phyloP scores from a whole-genome alignment of 37 sponge, comb jelly and placozoan genomes.

The Oscarella lobularis region DNA sequence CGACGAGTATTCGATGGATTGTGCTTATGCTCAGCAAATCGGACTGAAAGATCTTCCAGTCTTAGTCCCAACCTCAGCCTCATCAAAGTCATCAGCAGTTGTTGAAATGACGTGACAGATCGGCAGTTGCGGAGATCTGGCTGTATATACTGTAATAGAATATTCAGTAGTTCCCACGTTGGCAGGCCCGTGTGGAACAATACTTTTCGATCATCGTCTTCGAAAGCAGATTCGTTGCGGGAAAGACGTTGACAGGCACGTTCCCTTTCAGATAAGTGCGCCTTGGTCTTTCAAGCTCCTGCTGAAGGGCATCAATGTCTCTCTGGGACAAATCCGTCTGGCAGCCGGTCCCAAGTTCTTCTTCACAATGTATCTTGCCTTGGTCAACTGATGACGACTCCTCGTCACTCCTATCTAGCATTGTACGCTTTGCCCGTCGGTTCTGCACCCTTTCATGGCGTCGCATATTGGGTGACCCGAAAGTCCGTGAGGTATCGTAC shows the following conservation, averaged over 20 bases:
- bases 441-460: neutral
- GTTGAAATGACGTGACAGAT: slow-evolving; percentile 7
- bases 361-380: neutral
- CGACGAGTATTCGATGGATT: neutral
- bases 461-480: neutral
- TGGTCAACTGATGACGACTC: neutral
- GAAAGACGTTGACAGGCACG: neutral
- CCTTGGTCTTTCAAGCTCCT: neutral
- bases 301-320: neutral
- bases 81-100: slow-evolving; percentile 23
- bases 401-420: neutral
- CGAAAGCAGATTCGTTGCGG: neutral
- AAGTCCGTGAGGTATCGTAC: neutral
- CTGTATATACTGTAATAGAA: neutral
- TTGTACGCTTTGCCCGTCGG: neutral
- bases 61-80: slow-evolving; percentile 10
- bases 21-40: neutral
- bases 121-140: neutral
- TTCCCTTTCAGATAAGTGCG: neutral
- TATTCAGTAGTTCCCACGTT: too few species aligned
- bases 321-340: neutral
- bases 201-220: neutral
- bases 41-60: neutral
- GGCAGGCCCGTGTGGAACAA: neutral
- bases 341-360: neutral